phyloP scores from a whole-genome alignment of 2,113 vertebrate species.

The Dermatemys mawii region DNA sequence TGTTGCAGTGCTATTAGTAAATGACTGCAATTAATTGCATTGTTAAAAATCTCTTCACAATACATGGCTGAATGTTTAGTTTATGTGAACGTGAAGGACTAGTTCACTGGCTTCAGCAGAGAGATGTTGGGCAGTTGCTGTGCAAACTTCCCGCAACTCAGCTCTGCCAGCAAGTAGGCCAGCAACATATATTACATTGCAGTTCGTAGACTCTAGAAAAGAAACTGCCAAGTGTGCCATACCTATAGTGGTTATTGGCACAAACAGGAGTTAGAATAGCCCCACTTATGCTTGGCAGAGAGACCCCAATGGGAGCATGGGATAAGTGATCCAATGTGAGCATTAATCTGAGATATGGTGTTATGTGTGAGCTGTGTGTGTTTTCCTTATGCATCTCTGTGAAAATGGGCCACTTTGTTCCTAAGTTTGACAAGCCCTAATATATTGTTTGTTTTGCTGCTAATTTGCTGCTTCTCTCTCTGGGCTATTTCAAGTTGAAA shows the following conservation, averaged over 20 bases:
- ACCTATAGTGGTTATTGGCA: neutral
- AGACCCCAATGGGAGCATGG: neutral
- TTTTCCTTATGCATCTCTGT: neutral
- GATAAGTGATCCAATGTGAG: neutral
- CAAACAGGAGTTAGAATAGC: neutral
- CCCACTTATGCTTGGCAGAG: neutral
- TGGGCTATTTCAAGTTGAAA: neutral
- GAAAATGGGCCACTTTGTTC: neutral
- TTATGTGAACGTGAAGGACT: neutral
- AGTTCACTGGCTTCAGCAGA: neutral
- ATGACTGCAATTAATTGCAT: neutral
- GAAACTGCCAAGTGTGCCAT: neutral
- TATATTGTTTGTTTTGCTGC: neutral
- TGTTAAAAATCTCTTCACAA: neutral
- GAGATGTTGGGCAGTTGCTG: neutral
- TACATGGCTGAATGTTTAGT: neutral
- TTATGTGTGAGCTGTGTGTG: neutral
- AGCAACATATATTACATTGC: neutral
- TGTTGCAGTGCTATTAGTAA: constrained; percentile 11
- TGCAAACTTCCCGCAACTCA: neutral
- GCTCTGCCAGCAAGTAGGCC: neutral
- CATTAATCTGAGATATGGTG: neutral
- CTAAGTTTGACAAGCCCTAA: constrained; percentile 4
- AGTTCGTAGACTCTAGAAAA: neutral
- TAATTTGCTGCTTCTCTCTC: constrained; percentile 1